A percentile compares a stretch with the other conserved stretches of the same genome.
Evolutionary conservation across 2,888 invertebrate genomes (phyloP).

Genomic region (Fragum sueziense): DNA sequence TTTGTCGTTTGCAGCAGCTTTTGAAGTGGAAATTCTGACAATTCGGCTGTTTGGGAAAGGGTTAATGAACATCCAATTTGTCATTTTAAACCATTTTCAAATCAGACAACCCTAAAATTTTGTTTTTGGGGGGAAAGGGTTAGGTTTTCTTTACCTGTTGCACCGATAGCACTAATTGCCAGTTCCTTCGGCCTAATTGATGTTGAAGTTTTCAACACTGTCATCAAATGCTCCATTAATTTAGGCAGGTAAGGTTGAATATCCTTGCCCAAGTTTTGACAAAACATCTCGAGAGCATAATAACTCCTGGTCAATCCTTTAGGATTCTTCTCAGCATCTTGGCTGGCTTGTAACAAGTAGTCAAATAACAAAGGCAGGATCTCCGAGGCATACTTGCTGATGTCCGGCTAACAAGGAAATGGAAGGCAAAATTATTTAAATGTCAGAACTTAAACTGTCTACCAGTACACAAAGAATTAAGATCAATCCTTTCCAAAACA

Average conservation of each 20-base stretch:
- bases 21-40: too few relatives aligned
- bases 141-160: constrained; percentile 83
- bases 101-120: background rate
- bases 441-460: too few relatives aligned
- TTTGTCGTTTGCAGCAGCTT: too few relatives aligned
- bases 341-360: constrained; percentile 83
- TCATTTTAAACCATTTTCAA: too few relatives aligned
- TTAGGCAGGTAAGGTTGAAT: constrained; percentile 88
- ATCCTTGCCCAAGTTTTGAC: constrained; percentile 88
- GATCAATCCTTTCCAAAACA: too few relatives aligned
- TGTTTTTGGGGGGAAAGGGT: background rate
- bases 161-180: constrained; percentile 88
- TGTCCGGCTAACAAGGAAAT: constrained; percentile 87
- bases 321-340: constrained; percentile 81
- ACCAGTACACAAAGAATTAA: too few relatives aligned
- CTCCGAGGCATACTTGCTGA: constrained; percentile 88
- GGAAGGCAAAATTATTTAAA: too few relatives aligned
- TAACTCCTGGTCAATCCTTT: constrained; percentile 89
- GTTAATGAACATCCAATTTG: background rate
- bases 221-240: constrained; percentile 88
- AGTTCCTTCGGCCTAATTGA: constrained; percentile 86
- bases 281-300: constrained; percentile 91
- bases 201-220: constrained; percentile 69
- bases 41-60: too few relatives aligned
- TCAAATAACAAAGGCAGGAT: constrained; percentile 89